Evolutionary conservation across 2,113 vertebrate genomes (phyloP).

Genomic region (Sapayoa aenigma): DNA sequence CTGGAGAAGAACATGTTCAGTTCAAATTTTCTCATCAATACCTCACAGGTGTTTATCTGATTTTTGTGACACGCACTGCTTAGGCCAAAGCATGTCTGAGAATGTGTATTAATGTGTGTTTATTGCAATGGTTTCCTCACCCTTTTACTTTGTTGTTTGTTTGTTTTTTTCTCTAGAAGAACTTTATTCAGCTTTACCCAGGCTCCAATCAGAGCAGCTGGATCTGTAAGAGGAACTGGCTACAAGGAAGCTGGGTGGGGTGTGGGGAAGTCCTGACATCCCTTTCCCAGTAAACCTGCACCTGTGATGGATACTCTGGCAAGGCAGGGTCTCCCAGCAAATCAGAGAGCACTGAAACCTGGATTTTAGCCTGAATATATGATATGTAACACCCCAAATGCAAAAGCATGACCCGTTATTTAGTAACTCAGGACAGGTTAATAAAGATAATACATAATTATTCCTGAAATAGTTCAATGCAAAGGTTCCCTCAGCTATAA

Average conservation of each 20-base stretch:
- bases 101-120: not conserved
- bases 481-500: constrained; percentile 46
- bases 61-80: not conserved
- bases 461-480: constrained; percentile 43
- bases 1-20: not conserved
- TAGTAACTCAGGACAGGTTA: constrained; percentile 16
- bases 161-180: not conserved
- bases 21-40: not conserved
- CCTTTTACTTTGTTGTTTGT: not conserved
- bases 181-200: not conserved
- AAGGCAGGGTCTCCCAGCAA: not conserved
- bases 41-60: not conserved
- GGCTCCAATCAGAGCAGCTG: not conserved
- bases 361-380: not conserved
- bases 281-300: not conserved
- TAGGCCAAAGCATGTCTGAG: not conserved
- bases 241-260: not conserved
- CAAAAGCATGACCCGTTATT: constrained; percentile 10
- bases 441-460: constrained; percentile 64
- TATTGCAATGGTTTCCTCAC: not conserved
- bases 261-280: not conserved
- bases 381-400: not conserved
- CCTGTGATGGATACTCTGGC: not conserved
- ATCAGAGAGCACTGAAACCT: not conserved
- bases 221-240: not conserved